Base-by-base conservation (phyloP, 2,888 invertebrate species). In the Synanthedon formicaeformis region DNA sequence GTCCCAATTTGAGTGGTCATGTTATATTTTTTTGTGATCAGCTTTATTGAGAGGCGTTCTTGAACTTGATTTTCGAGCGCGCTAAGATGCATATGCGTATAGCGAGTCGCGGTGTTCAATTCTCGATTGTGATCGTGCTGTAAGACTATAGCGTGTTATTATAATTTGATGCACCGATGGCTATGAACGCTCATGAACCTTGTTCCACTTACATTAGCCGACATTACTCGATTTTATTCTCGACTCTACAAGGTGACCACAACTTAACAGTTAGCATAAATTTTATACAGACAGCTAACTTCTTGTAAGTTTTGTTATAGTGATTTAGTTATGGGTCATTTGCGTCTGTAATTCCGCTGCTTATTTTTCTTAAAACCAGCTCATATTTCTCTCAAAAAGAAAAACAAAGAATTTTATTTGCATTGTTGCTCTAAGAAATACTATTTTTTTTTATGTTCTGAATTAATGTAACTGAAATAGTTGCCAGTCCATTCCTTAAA, bases 181-280 rank as follows among this genome's bases (percentile, higher is more conserved):
- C 65, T 75, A 69, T 75, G 73, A 73, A 78, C 78, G 78, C 70
- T 76, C 74, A 75, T 81, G 82, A 84, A 84, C 86, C 85, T 87
- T 81, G 85, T 81, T 79, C 86, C 68, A 86, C 78, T 82, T 84
- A 76, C 70, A 75, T 76, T 78, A 77, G 65, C 69, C 71, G 71
- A 73, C 69, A 73, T 75, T 72, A 73, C 67, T 65, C 64, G 67
- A 66, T 65, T 68, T 67, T 71, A 70, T 67, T 77, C 67, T 72
- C 65, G 64, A 65, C 65, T 66, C 62, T 72, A 70, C 81, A 78
- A 81, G 78, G 75, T 74, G 73, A 78, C 72, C 50, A 34, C 50
- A 69, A 65, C 65, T 62, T 59, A 56, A 59, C 56, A 53, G 57
- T 61, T 59, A 56, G 56, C 55, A 60, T 60, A 54, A 58, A 61